Evolutionary conservation across 2,888 invertebrate species (phyloP), one percentile per base, ranked within the genome.

Genomic region (Lamproptera curius): DNA sequence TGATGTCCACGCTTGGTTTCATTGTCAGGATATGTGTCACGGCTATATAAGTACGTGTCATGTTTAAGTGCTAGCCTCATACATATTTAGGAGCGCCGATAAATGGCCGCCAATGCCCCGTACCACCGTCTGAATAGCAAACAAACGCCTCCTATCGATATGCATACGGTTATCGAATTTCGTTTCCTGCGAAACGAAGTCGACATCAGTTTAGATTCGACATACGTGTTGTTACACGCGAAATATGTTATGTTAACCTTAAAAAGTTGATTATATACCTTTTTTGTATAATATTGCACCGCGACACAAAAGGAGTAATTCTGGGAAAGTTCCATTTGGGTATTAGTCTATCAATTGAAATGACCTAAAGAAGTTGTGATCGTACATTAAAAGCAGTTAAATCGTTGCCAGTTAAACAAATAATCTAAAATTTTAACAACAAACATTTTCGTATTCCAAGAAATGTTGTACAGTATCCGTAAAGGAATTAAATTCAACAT

Each of bases 101-200:
- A 65, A 61, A 61, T 59, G 54, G 63, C 74, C 71, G 76, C 79
- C 77, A n/a, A 76, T 78, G 78, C 76, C 73, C 68, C 67, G 76
- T 73, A 61, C 73, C 70, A 74, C 78, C 69, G 59, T 58, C 71
- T 76, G 86, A 82, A 83, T 86, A 80, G 76, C 76, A 84, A 86
- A 51, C 65, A 64, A 58, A 60, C 61, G 58, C 67, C 61, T 70
- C 67, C 69, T 69, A 74, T 73, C 78, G 67, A 76, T 76, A 71
- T 76, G 76, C 76, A 80, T 83, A 80, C 76, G 67, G 71, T 76
- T 65, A 66, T 71, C 64, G 64, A 71, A 73, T 76, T 74, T 56
- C 57, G 70, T 70, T 76, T 77, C 79, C 73, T 77, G 68, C 70
- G 59, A n/a, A n/a, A n/a, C n/a, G n/a, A n/a, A n/a, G n/a, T n/a